Conservation (phyloP, 2,888 invertebrate species). For the Lathronympha strigana region DNA sequence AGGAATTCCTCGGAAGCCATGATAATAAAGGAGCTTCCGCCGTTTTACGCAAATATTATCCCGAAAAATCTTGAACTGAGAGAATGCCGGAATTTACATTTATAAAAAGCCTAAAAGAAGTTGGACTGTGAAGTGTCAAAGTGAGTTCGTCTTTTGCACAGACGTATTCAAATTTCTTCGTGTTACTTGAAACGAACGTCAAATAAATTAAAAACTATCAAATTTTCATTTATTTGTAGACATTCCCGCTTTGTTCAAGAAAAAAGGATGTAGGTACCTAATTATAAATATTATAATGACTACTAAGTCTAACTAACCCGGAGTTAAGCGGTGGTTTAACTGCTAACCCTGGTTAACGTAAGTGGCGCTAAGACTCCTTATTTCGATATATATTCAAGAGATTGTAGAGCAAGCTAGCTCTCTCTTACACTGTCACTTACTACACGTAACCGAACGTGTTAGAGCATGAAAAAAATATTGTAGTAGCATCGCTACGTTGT, state of each 20-base stretch:
- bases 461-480: neutral
- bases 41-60: slow-evolving; percentile 36
- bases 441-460: neutral
- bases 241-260: neutral
- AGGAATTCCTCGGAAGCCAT: slow-evolving; percentile 28
- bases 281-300: too few species aligned
- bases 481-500: neutral
- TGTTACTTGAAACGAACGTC: neutral
- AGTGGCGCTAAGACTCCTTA: too few species aligned
- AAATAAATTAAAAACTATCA: slow-evolving; percentile 8
- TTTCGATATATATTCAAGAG: too few species aligned
- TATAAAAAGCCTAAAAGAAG: slow-evolving; percentile 21
- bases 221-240: neutral
- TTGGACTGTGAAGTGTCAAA: slow-evolving; percentile 28
- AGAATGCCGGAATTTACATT: slow-evolving; percentile 32
- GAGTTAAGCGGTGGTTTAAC: too few species aligned
- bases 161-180: slow-evolving; percentile 9
- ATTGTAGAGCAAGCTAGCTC: too few species aligned
- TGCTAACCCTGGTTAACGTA: too few species aligned
- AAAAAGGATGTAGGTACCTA: neutral
- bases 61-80: slow-evolving; percentile 17
- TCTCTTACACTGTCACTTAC: neutral
- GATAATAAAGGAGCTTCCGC: slow-evolving; percentile 37
- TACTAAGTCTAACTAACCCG: too few species aligned
- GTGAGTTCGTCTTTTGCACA: slow-evolving; percentile 10